Base-by-base conservation (phyloP, 2,113 vertebrate species). In the Blennius ocellaris region DNA sequence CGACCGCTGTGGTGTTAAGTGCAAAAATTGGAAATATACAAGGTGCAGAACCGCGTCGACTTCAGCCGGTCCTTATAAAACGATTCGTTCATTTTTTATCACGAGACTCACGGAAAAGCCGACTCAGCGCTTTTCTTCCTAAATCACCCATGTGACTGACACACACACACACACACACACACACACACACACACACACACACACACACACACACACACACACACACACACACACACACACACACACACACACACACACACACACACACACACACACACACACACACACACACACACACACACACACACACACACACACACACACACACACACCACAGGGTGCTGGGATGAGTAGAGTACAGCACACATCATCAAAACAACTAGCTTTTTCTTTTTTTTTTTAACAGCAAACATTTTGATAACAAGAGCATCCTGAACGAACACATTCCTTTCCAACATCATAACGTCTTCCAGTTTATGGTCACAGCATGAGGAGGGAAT, bases 1-100 rank as follows among this genome's bases (percentile, higher is more conserved):
- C 79, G 77, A 84, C 74, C 78, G 80, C 77, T 78, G 21, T 30
- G 74, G 76, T 82, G 73, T 68, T 50, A 64, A 87, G 83, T 90
- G 84, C 83, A 83, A 81, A 72, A 65, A 30, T 48, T 58, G 8
- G 69, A 39, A 69, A 41, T 73, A 84, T 48, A 62, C 68, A 73
- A 44, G 1, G 48, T 75, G 58, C 78, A 6, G 54, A 73, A 49
- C 70, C 3, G 4, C 71, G 68, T 49, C 43, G 16, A 68, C 80
- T 59, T 48, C 54, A 75, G 63, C 48, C 39, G 43, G 62, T 69
- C 50, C 37, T 45, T 67, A 44, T 71, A 64, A 68, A 83, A 70
- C 73, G 70, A 73, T 76, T 44, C 68, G 40, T 15, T 78, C 59
- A 5, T 50, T 40, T 15, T 15, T 57, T 55, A 47, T 68, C 15